These are phyloP conservation scores for Capitella teleta DNA, from an alignment of 1,140 invertebrate species.

Conservation along the genomic window DNA sequence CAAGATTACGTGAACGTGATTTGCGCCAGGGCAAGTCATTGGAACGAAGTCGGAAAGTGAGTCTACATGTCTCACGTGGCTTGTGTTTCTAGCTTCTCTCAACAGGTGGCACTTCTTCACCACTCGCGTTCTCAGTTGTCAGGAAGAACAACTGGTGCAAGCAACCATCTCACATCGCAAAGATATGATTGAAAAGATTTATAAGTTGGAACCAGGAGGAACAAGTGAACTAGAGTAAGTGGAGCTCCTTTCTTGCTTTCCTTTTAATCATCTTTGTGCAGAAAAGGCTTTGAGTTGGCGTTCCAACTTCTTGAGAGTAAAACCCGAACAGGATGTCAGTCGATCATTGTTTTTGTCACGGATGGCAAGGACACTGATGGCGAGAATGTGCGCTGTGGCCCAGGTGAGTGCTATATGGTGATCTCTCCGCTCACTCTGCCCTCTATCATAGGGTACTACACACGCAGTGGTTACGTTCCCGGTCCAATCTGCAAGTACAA, in stretches of 20 bases:
- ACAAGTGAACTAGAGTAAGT: constrained; percentile 41
- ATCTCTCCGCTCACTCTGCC: background rate
- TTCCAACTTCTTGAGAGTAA: constrained; percentile 36
- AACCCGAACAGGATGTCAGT: constrained; percentile 40
- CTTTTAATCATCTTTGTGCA: no score
- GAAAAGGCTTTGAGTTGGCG: constrained; percentile 38
- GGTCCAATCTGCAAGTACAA: constrained; percentile 45
- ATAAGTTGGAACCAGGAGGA: constrained; percentile 36
- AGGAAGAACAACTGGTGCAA: constrained; percentile 35
- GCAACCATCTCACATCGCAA: constrained; percentile 41
- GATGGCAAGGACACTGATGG: constrained; percentile 43
- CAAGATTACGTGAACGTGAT: constrained; percentile 44
- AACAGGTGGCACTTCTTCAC: constrained; percentile 37
- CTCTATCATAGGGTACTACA: constrained; percentile 38
- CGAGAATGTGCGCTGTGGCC: constrained; percentile 43
- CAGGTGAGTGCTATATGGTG: constrained; percentile 21
- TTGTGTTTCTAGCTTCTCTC: no score
- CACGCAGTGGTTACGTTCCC: constrained; percentile 43
- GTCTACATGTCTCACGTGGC: constrained; percentile 6
- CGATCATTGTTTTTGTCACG: constrained; percentile 41
- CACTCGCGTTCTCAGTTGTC: constrained; percentile 40
- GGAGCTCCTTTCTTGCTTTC: no score
- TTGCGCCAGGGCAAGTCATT: constrained; percentile 43
- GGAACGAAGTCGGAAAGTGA: constrained; percentile 30
- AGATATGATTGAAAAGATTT: constrained; percentile 42